Conservation (phyloP, 2,888 invertebrate species). For the Drosophila lutescens region DNA sequence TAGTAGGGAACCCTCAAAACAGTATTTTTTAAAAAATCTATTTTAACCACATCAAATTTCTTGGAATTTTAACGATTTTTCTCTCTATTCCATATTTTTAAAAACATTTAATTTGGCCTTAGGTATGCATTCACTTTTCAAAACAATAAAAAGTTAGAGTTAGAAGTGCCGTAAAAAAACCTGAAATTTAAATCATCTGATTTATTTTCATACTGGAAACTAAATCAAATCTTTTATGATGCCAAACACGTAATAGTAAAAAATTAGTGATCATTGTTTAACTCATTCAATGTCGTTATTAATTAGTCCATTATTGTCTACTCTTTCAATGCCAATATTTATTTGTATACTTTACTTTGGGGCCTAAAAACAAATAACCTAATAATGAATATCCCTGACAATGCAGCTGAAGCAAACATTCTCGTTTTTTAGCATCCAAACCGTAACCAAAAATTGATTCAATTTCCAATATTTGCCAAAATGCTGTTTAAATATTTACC, state of each 20-base stretch:
- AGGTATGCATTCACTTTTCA: too few species aligned
- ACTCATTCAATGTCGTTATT: not conserved
- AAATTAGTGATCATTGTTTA: not conserved
- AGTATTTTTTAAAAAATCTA: too few species aligned
- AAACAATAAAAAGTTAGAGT: not conserved
- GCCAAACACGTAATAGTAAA: not conserved
- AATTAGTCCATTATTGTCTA: not conserved
- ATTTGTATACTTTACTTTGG: not conserved
- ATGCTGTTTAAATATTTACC: slow-evolving; percentile 37
- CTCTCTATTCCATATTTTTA: too few species aligned
- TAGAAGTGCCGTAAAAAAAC: not conserved
- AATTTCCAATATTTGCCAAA: slow-evolving; percentile 32
- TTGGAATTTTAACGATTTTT: too few species aligned
- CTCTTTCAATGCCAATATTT: not conserved
- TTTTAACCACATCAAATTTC: too few species aligned
- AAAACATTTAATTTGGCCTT: too few species aligned
- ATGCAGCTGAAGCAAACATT: too few species aligned
- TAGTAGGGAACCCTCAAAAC: too few species aligned
- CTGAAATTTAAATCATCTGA: not conserved
- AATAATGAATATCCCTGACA: not conserved
- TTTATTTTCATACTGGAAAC: slow-evolving; percentile 9
- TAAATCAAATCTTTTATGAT: not conserved
- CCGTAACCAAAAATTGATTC: slow-evolving; percentile 8
- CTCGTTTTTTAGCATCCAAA: slow-evolving; percentile 5
- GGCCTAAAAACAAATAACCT: not conserved